Percentiles rank a stretch among this genome's conserved stretches.
These are phyloP conservation scores for Aplysina aerophoba DNA, from an alignment of 37 sponge, comb jelly and placozoan genomes.

Conservation along the genomic window DNA sequence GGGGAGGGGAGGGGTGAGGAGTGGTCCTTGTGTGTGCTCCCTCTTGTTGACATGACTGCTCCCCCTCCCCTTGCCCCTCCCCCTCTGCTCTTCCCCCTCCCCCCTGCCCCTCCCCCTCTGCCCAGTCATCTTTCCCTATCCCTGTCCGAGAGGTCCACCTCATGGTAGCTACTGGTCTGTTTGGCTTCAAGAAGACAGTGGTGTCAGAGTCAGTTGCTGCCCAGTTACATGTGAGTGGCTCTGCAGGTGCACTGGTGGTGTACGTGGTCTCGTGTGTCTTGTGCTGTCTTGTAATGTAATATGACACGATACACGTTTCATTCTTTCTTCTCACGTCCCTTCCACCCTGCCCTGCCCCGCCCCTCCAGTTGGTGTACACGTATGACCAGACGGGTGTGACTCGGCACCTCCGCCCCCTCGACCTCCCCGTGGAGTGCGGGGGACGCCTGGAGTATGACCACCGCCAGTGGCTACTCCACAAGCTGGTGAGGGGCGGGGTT, in stretches of 20 bases:
- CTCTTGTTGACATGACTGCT: no score
- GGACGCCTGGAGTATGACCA: conserved; percentile 67
- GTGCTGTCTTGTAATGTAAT: no score
- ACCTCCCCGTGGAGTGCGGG: conserved; percentile 54
- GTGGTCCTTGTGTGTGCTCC: no score
- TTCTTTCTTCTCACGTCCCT: neutral
- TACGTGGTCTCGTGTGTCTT: no score
- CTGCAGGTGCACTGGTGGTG: no score
- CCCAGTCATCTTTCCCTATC: neutral
- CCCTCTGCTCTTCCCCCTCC: neutral
- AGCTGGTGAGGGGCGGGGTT: conserved; percentile 39
- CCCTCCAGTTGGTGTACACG: conserved; percentile 13
- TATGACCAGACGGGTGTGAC: neutral
- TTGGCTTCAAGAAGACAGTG: conserved; percentile 12
- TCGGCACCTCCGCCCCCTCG: neutral
- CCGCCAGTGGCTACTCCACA: conserved; percentile 51
- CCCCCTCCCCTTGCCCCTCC: no score
- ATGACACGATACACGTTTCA: no score
- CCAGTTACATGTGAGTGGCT: neutral
- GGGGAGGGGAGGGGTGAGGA: no score
- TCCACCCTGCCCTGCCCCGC: neutral
- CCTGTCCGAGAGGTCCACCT: neutral
- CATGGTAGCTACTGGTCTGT: neutral
- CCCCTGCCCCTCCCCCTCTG: neutral
- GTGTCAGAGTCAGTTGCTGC: neutral